Conservation (phyloP, 2,797 vertebrate genomes). For the Rhynchotus rufescens region DNA sequence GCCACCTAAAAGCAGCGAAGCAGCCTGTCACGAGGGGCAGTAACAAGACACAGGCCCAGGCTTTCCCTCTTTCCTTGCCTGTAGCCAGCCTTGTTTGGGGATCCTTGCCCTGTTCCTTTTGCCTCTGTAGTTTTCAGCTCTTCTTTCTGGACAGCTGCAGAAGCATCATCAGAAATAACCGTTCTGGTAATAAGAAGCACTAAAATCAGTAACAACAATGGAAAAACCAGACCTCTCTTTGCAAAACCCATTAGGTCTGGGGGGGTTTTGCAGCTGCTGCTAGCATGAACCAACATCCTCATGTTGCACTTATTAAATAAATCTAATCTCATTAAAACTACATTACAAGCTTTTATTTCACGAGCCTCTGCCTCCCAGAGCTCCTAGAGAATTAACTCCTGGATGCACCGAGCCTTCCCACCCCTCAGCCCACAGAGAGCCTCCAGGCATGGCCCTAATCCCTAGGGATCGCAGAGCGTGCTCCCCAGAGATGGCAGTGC, state of each 20-base stretch:
- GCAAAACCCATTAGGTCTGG: neutral
- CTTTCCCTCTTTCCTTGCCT: neutral
- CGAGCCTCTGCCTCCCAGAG: neutral
- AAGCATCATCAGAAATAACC: neutral
- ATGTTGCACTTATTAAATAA: slow-evolving; percentile 48
- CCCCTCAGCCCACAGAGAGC: neutral
- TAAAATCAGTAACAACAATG: neutral
- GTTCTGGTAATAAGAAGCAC: neutral
- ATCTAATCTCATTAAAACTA: slow-evolving; percentile 63
- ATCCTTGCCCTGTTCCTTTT: neutral
- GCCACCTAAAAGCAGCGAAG: neutral
- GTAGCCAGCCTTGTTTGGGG: neutral
- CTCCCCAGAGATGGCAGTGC: too few species aligned
- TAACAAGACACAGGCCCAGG: neutral
- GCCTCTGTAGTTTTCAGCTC: neutral
- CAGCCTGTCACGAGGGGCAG: neutral
- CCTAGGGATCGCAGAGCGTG: too few species aligned
- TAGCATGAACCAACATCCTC: neutral
- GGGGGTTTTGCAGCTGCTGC: neutral
- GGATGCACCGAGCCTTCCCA: neutral
- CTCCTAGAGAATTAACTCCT: slow-evolving; percentile 43
- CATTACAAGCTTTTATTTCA: slow-evolving; percentile 57
- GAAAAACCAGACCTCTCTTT: neutral
- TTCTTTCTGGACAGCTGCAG: neutral
- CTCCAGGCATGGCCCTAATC: neutral